Base-by-base conservation (phyloP, 2,113 vertebrate species). In the Channa maculata region DNA sequence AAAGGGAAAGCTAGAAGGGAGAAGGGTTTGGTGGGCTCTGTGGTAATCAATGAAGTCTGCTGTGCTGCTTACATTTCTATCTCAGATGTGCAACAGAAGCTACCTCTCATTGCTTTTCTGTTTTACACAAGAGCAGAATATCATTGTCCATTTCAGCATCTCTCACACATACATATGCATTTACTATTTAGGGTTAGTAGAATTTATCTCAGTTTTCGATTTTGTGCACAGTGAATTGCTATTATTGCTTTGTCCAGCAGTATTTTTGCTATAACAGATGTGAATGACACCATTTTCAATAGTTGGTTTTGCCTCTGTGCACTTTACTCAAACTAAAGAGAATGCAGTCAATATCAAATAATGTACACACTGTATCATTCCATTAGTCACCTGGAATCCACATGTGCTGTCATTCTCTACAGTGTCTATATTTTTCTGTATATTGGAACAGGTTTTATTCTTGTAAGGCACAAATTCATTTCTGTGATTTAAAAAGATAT, bases 21-120 rank as follows among this genome's bases (percentile, higher is more conserved):
- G 65, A 64, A 45, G 75, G 58, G 52, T 12, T 58, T 54, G 46
- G 33, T 13, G 34, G 44, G 65, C 54, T 75, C 46, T 8, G 66
- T 64, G 65, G 76, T 65, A 87, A 85, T 90, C 85, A 86, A 62
- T 83, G 77, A 64, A 63, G 41, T 49, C 57, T 66, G 75, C 70
- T 73, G 75, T 69, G 75, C 57, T 3, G 10, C 69, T 85, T 82
- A 89, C 71, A 82, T 80, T 84, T 88, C 77, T 74, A 43, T 85
- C 74, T 77, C 68, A 45, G 46, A 78, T 65, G 66, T 75, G 14
- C 46, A 76, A 79, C 49, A 77, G 71, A 60, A 52, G 54, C 75
- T 44, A n/a, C 70, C 33, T 53, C 70, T 51, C n/a, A 69, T 45
- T 62, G 59, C 43, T 46, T 54, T 43, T 9, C 55, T 34, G 34